Percentiles rank a stretch among this genome's conserved stretches.
These are phyloP conservation scores for Corydoras maculifer DNA, from an alignment of 2,113 vertebrate species.

Conservation along the genomic window DNA sequence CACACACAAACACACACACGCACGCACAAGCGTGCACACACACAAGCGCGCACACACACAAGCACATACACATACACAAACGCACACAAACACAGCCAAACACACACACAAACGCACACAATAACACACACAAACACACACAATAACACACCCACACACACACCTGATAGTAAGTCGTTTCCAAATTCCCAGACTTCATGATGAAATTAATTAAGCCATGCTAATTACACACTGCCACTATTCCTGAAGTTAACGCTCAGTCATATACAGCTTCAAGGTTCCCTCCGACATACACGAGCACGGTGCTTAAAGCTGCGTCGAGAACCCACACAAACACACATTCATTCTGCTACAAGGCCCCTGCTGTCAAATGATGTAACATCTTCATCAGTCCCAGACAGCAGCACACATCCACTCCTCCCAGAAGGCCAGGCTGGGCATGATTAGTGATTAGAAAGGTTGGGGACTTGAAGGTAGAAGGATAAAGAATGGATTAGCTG, in stretches of 20 bases:
- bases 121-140: no score
- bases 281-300: not conserved
- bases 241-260: constrained; percentile 10
- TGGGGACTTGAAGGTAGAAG: not conserved
- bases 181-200: not conserved
- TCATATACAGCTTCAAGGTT: not conserved
- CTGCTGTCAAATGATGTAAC: constrained; percentile 33
- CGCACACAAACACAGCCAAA: no score
- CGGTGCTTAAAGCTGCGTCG: not conserved
- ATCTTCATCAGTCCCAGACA: constrained; percentile 23
- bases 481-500: not conserved
- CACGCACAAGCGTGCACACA: no score
- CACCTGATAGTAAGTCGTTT: not conserved
- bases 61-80: no score
- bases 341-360: constrained; percentile 15
- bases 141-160: not conserved
- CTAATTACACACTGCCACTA: not conserved
- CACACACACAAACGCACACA: not conserved
- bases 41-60: no score
- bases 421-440: not conserved
- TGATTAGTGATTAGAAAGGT: constrained; percentile 12
- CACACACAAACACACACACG: no score
- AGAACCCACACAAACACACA: constrained; percentile 6
- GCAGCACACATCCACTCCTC: not conserved
- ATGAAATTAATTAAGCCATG: not conserved